These are phyloP conservation scores for Microtus oregoni DNA, from an alignment of 2,113 vertebrate species.

Conservation along the genomic window DNA sequence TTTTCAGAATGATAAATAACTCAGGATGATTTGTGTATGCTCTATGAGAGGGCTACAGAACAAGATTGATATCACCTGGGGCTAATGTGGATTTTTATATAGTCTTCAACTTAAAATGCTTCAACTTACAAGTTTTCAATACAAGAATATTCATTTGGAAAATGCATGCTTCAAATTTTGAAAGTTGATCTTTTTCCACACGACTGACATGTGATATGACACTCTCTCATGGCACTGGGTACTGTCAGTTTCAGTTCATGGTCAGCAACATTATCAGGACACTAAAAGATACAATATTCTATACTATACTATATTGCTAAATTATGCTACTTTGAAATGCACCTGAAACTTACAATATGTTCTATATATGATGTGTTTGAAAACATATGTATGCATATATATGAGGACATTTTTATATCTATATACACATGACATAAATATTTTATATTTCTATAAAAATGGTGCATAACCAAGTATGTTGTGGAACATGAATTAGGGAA, in stretches of 20 bases:
- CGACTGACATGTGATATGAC: not conserved
- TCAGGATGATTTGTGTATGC: not conserved
- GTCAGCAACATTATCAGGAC: not conserved
- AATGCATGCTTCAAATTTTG: not conserved
- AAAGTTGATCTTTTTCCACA: not conserved
- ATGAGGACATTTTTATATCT: not conserved
- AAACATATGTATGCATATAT: not conserved
- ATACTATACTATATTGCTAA: not conserved
- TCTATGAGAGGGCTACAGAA: not conserved
- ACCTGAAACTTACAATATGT: not conserved
- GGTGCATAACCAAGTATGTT: not conserved
- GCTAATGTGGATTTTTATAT: not conserved
- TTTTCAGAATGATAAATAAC: constrained; percentile 26
- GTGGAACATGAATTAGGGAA: not conserved
- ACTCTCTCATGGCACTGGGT: not conserved
- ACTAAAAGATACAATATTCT: not conserved
- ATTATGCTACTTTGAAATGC: not conserved
- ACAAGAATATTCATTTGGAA: not conserved
- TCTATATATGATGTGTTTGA: not conserved
- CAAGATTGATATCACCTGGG: not conserved
- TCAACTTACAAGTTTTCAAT: not conserved
- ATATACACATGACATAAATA: not conserved
- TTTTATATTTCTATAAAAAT: not conserved
- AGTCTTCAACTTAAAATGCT: not conserved
- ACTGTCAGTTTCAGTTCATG: not conserved